Percentiles rank a stretch among this genome's conserved stretches.
These are phyloP conservation scores for Drosophila pegasa DNA, from an alignment of 2,888 invertebrate genomes.

Conservation along the genomic window DNA sequence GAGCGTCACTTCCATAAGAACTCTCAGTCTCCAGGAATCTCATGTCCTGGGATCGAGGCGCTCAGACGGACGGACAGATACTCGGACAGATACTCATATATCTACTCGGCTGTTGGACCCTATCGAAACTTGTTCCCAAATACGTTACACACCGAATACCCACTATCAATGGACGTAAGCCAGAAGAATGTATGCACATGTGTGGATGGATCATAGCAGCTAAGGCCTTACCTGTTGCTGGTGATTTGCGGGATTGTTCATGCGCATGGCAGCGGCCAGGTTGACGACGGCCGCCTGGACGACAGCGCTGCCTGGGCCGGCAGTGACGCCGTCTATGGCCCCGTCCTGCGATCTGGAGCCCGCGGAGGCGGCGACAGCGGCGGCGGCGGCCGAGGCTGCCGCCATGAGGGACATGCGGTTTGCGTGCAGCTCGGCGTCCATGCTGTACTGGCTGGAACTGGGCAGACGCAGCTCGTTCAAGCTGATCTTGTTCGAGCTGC, in stretches of 20 bases:
- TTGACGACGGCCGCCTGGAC: constrained; percentile 91
- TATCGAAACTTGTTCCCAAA: too few relatives aligned
- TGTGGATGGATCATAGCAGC: too few relatives aligned
- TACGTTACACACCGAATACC: too few relatives aligned
- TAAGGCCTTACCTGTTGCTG: constrained; percentile 63
- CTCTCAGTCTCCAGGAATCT: too few relatives aligned
- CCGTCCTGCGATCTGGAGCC: constrained; percentile 51
- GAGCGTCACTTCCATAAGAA: too few relatives aligned
- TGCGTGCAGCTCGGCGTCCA: constrained; percentile 86
- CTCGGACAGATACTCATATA: too few relatives aligned
- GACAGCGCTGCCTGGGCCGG: constrained; percentile 85
- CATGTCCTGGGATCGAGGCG: too few relatives aligned
- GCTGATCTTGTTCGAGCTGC: constrained; percentile 87
- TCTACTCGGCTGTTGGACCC: too few relatives aligned
- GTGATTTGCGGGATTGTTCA: constrained; percentile 83
- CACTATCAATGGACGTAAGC: too few relatives aligned
- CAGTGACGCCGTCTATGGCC: constrained; percentile 84
- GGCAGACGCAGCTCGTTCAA: constrained; percentile 84
- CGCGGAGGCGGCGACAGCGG: constrained; percentile 76
- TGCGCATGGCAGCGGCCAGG: constrained; percentile 91
- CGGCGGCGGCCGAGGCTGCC: constrained; percentile 84
- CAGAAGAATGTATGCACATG: too few relatives aligned
- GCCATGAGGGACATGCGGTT: constrained; percentile 90
- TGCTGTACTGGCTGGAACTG: constrained; percentile 88
- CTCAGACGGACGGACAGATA: too few relatives aligned